Conservation (phyloP, 37 sponge, comb jelly and placozoan genomes). For the Oopsacas minuta region DNA sequence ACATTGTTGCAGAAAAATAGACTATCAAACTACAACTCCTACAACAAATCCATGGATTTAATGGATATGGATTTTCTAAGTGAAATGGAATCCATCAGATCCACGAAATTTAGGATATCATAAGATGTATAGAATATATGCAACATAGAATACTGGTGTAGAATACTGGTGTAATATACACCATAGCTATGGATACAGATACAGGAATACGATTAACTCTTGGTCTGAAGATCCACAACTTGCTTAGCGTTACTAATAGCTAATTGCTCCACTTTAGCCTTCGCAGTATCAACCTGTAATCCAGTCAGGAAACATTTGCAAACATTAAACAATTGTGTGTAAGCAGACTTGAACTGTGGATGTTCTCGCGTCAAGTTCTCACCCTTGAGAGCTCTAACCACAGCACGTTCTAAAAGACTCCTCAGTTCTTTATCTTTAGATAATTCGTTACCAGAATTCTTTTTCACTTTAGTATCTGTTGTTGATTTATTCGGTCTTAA, state of each 20-base stretch:
- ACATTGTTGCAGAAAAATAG: too few relatives aligned
- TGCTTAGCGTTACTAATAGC: conserved; percentile 8
- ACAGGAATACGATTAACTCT: too few relatives aligned
- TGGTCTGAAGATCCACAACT: neutral
- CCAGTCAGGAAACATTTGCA: neutral
- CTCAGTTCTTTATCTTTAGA: neutral
- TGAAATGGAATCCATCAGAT: too few relatives aligned
- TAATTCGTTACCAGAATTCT: neutral
- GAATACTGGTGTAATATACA: too few relatives aligned
- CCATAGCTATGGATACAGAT: too few relatives aligned
- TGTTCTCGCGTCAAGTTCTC: neutral
- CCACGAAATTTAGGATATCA: too few relatives aligned
- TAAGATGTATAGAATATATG: too few relatives aligned
- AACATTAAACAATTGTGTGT: neutral
- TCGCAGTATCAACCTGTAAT: neutral
- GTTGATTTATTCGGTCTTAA: neutral
- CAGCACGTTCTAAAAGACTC: neutral
- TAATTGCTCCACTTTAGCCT: neutral
- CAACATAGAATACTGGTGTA: too few relatives aligned
- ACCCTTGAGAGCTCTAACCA: neutral
- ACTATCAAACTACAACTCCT: too few relatives aligned
- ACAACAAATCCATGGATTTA: too few relatives aligned
- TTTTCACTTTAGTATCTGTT: neutral
- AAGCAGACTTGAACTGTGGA: conserved; percentile 9
- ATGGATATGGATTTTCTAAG: too few relatives aligned